Conservation (phyloP, 2,888 invertebrate species). For the Diaprepes abbreviatus region DNA sequence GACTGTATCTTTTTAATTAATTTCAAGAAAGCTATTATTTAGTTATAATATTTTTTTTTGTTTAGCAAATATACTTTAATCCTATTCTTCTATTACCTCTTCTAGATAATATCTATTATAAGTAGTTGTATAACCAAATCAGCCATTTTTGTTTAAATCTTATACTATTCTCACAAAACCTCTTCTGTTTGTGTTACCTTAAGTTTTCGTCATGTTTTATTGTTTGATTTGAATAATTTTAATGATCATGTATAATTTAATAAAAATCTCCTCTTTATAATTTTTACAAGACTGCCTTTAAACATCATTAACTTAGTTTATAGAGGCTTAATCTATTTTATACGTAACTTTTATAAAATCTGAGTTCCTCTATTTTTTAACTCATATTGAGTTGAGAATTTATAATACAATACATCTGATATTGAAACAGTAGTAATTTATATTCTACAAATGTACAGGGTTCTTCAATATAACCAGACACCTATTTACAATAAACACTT, state of each 20-base stretch:
- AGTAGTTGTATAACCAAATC: no score
- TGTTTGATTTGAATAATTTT: background rate
- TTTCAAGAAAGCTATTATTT: no score
- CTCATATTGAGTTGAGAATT: conserved; percentile 15
- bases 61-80: no score
- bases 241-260: background rate
- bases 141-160: no score
- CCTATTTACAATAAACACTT: no score
- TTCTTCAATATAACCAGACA: no score
- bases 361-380: conserved; percentile 13
- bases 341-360: conserved; percentile 1
- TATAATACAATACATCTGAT: background rate
- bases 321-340: conserved; percentile 3
- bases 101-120: no score
- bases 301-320: conserved; percentile 6
- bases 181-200: background rate
- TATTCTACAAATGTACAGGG: no score
- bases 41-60: no score
- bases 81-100: no score
- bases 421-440: background rate
- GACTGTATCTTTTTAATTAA: no score
- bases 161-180: no score
- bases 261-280: background rate
- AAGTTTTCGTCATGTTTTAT: background rate
- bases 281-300: conserved; percentile 23